Conservation (phyloP, 1,140 invertebrate species). For the Drosophila lowei region DNA sequence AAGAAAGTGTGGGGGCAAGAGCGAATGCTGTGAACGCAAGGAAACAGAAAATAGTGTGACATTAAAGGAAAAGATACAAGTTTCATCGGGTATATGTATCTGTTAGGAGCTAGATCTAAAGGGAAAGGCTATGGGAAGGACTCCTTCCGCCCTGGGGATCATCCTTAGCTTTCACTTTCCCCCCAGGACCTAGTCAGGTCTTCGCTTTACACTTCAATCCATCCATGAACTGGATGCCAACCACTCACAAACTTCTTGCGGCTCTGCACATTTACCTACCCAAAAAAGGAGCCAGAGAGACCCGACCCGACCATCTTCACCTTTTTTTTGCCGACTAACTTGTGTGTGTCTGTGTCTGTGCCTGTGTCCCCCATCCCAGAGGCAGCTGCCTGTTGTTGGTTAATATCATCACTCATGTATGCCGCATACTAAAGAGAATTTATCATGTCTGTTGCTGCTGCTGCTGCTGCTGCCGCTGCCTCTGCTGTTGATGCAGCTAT, state of each 20-base stretch:
- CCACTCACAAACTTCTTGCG: conserved; percentile 34
- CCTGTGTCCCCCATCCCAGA: background rate
- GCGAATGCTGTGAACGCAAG: background rate
- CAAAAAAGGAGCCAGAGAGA: conserved; percentile 1
- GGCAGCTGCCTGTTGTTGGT: conserved; percentile 62
- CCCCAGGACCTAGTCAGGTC: background rate
- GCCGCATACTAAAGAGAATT: conserved; percentile 80
- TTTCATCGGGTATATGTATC: too few species aligned
- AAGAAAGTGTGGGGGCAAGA: background rate
- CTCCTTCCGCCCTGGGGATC: background rate
- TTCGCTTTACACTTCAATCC: conserved; percentile 13
- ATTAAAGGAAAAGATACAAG: too few species aligned
- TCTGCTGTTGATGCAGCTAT: conserved; percentile 32
- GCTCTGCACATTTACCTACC: conserved; percentile 22
- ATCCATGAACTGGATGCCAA: conserved; percentile 7
- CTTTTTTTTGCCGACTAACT: conserved; percentile 36
- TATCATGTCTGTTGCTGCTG: conserved; percentile 75
- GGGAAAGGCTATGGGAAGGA: too few species aligned
- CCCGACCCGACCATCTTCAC: background rate
- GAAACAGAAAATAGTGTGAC: conserved; percentile 1
- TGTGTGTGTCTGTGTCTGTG: background rate
- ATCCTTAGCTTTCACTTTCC: conserved; percentile 10
- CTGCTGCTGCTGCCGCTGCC: conserved; percentile 18
- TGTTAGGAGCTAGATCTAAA: too few species aligned
- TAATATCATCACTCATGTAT: conserved; percentile 81